Evolutionary conservation across 1,140 invertebrate genomes (phyloP).

Genomic region (Drosophila sucinea): DNA sequence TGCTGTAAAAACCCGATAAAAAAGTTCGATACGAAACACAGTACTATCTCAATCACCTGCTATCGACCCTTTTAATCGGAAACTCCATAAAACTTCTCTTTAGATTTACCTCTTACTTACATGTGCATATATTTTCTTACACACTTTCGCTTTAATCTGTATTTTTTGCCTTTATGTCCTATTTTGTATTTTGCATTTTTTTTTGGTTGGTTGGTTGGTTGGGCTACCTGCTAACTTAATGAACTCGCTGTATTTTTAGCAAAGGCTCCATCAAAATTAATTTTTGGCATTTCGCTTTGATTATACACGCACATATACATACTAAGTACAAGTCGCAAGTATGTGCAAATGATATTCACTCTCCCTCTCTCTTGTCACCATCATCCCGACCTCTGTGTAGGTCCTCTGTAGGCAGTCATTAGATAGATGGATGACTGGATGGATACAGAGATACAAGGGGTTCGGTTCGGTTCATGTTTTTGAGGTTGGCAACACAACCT

Average conservation of each 20-base stretch:
- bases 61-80: too few relatives aligned
- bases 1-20: too few relatives aligned
- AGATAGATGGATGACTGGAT: conserved; percentile 8
- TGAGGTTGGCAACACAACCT: conserved; percentile 8
- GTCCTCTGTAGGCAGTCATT: conserved; percentile 3
- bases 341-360: conserved; percentile 2
- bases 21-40: too few relatives aligned
- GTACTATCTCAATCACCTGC: too few relatives aligned
- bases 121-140: too few relatives aligned
- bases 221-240: conserved; percentile 1
- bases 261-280: conserved; percentile 6
- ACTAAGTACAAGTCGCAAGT: not conserved
- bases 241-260: conserved; percentile 10
- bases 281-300: conserved; percentile 12
- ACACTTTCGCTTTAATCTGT: too few relatives aligned
- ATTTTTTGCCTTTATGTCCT: not conserved
- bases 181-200: not conserved
- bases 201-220: not conserved
- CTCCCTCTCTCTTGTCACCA: not conserved
- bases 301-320: not conserved
- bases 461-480: conserved; percentile 3
- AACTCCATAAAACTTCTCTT: too few relatives aligned
- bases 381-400: not conserved
- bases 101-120: too few relatives aligned
- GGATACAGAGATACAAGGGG: conserved; percentile 4